Conservation (phyloP, 2,888 invertebrate species). For the Sarcophaga subvicina region DNA sequence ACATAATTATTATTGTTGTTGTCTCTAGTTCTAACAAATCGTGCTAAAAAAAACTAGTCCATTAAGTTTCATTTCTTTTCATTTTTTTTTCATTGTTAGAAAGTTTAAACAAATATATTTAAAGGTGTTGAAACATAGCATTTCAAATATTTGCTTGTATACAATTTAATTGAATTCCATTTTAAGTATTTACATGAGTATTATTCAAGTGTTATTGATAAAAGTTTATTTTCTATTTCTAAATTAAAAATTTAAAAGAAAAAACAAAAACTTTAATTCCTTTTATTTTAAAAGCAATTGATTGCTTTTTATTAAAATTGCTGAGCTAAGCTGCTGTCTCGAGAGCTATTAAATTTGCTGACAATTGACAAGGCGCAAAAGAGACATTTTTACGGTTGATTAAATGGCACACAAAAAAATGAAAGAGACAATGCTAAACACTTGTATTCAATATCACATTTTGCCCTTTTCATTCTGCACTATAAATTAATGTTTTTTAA, state of each 20-base stretch:
- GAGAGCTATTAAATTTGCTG: constrained; percentile 36
- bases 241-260: too few species aligned
- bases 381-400: constrained; percentile 38
- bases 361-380: constrained; percentile 29
- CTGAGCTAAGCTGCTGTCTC: constrained; percentile 35
- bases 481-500: constrained; percentile 43
- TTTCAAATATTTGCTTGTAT: too few species aligned
- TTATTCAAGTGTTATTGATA: too few species aligned
- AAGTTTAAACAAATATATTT: too few species aligned
- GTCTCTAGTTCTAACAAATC: too few species aligned
- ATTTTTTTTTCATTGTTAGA: too few species aligned
- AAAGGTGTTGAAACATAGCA: too few species aligned
- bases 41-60: constrained; percentile 51
- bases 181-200: too few species aligned
- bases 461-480: not conserved
- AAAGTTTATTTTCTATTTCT: not conserved
- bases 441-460: not conserved
- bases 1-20: too few species aligned
- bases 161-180: too few species aligned
- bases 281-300: not conserved
- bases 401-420: not conserved
- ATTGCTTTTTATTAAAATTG: not conserved
- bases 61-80: constrained; percentile 32
- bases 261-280: not conserved
- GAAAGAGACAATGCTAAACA: constrained; percentile 11